phyloP scores from a whole-genome alignment of 1,140 invertebrate genomes.

The Pollicipes pollicipes region DNA sequence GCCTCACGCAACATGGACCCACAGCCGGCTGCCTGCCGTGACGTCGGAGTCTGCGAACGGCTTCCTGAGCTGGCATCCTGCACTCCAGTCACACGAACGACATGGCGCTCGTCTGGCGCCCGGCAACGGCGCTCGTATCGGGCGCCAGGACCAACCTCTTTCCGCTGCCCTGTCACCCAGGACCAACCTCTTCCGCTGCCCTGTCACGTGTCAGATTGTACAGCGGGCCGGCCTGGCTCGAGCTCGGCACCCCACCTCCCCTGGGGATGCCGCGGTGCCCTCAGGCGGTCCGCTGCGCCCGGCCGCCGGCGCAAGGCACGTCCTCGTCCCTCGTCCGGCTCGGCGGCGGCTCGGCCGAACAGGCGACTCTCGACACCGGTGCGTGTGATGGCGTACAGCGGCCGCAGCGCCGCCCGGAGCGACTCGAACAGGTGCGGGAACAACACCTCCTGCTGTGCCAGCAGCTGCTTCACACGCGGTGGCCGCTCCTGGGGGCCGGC shows the following conservation, averaged over 20 bases:
- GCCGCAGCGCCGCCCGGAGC: slow-evolving; percentile 45
- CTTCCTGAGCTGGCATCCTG: too few species aligned
- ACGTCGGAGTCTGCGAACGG: too few species aligned
- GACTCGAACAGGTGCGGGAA: slow-evolving; percentile 51
- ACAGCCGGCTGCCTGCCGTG: too few species aligned
- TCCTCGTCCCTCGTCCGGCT: slow-evolving; percentile 2
- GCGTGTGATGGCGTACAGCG: slow-evolving; percentile 43
- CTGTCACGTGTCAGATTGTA: too few species aligned
- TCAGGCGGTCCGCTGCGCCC: not conserved
- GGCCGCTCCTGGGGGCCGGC: slow-evolving; percentile 35
- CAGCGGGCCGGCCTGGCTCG: too few species aligned
- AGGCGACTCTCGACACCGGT: slow-evolving; percentile 30
- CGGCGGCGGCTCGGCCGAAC: slow-evolving; percentile 17
- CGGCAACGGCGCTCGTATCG: too few species aligned
- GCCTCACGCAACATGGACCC: too few species aligned
- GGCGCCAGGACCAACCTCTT: too few species aligned
- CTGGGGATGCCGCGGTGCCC: not conserved
- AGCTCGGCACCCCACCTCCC: not conserved
- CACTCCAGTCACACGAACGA: too few species aligned
- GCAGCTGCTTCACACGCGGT: slow-evolving; percentile 46
- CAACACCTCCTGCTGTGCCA: slow-evolving; percentile 53
- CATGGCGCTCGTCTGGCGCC: too few species aligned
- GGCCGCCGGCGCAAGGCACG: not conserved
- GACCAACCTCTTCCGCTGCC: too few species aligned
- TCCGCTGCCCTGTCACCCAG: too few species aligned